Evolutionary conservation across 2,888 invertebrate species (phyloP).

Genomic region (Himalopsyche anomala): DNA sequence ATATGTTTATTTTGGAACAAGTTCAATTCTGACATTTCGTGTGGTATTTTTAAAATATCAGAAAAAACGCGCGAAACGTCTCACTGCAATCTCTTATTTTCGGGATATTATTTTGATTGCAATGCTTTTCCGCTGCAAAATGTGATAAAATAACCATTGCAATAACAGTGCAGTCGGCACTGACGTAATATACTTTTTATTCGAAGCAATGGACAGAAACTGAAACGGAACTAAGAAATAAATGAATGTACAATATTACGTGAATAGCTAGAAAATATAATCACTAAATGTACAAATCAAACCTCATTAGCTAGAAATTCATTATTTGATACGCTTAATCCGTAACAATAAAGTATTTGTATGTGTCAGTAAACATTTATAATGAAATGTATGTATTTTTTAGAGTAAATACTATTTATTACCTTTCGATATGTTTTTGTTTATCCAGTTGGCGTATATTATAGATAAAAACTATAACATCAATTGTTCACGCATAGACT

Average conservation of each 20-base stretch:
- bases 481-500: too few relatives aligned
- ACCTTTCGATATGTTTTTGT: neutral
- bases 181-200: neutral
- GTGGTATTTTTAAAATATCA: constrained; percentile 23
- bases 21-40: constrained; percentile 6
- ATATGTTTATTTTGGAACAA: constrained; percentile 17
- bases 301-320: neutral
- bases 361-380: neutral
- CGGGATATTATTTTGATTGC: neutral
- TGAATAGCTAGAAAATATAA: too few relatives aligned
- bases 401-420: neutral
- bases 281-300: neutral
- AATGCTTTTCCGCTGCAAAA: neutral
- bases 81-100: neutral
- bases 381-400: neutral
- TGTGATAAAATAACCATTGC: constrained; percentile 6
- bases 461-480: neutral
- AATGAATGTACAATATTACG: too few relatives aligned
- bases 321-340: neutral
- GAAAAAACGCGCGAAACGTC: constrained; percentile 23
- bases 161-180: neutral
- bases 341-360: neutral
- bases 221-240: too few relatives aligned
- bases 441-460: neutral
- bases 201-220: neutral